phyloP scores from a whole-genome alignment of 2,113 vertebrate genomes.

The Eretmodus cyanostictus region DNA sequence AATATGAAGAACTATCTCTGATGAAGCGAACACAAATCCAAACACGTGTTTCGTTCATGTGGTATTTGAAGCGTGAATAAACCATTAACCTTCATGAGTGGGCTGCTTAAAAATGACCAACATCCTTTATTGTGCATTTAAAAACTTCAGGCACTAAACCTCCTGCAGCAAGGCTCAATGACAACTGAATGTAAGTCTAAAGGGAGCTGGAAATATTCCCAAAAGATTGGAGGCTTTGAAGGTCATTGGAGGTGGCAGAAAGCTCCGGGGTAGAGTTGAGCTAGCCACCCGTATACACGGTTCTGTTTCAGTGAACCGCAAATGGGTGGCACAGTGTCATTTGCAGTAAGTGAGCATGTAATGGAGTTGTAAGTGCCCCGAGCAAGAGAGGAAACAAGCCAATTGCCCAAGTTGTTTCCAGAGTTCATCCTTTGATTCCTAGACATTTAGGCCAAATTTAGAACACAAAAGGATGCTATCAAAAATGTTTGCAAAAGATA shows the following conservation, averaged over 20 bases:
- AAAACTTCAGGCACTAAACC: background rate
- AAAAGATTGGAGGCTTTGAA: slow-evolving; percentile 19
- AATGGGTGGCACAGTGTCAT: slow-evolving; percentile 62
- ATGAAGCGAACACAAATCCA: slow-evolving; percentile 8
- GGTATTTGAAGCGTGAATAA: slow-evolving; percentile 39
- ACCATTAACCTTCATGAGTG: slow-evolving; percentile 46
- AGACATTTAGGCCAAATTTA: background rate
- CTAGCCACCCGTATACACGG: slow-evolving; percentile 22
- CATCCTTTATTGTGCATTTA: background rate
- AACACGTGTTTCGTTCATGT: background rate
- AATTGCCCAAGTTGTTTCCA: slow-evolving; percentile 41
- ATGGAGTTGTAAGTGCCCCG: slow-evolving; percentile 63
- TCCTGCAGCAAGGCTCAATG: background rate
- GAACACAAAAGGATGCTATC: background rate
- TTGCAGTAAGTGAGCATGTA: slow-evolving; percentile 71
- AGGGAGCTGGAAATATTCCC: background rate
- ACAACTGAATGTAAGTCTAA: background rate
- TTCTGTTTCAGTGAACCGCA: slow-evolving; percentile 54
- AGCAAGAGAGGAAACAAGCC: slow-evolving; percentile 51
- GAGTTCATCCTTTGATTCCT: slow-evolving; percentile 4
- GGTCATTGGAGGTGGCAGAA: slow-evolving; percentile 50
- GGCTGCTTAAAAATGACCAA: background rate
- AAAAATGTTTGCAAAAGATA: background rate
- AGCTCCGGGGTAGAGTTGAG: slow-evolving; percentile 6
- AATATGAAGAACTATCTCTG: background rate